A percentile compares a stretch with the other conserved stretches of the same genome.
Conservation (phyloP, 1,140 invertebrate genomes). For the Pteromalus puparum region DNA sequence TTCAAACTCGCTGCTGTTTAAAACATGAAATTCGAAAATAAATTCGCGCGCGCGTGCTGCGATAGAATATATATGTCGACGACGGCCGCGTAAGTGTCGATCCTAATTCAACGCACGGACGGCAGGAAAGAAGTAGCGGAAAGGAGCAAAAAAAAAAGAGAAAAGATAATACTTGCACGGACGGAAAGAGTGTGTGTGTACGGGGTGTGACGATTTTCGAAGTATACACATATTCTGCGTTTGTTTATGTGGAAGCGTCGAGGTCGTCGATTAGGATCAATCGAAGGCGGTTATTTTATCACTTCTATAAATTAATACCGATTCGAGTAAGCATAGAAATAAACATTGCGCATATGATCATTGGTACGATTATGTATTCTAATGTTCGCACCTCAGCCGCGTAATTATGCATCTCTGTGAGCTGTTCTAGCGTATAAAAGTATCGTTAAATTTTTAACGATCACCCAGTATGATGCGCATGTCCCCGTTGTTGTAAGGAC, state of each 20-base stretch:
- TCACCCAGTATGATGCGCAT: background rate
- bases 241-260: background rate
- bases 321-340: too few relatives aligned
- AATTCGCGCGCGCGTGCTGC: constrained; percentile 22
- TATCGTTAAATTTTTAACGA: constrained; percentile 20
- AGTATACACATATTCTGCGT: background rate
- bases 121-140: background rate
- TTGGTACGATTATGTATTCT: too few relatives aligned
- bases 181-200: too few relatives aligned
- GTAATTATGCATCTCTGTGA: background rate
- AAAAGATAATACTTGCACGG: background rate
- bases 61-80: constrained; percentile 25
- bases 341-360: too few relatives aligned
- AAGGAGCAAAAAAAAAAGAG: constrained; percentile 18
- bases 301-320: too few relatives aligned
- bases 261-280: background rate
- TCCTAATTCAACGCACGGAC: constrained; percentile 46
- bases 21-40: constrained; percentile 52
- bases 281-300: background rate
- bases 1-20: constrained; percentile 47
- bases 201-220: background rate
- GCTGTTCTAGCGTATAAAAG: background rate
- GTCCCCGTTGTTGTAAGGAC: background rate
- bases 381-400: background rate
- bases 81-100: background rate